A percentile compares a stretch with the other conserved stretches of the same genome.
These are phyloP conservation scores for Arbacia lixula DNA, from an alignment of 53 echinoderm and acorn worm genomes.

Conservation along the genomic window DNA sequence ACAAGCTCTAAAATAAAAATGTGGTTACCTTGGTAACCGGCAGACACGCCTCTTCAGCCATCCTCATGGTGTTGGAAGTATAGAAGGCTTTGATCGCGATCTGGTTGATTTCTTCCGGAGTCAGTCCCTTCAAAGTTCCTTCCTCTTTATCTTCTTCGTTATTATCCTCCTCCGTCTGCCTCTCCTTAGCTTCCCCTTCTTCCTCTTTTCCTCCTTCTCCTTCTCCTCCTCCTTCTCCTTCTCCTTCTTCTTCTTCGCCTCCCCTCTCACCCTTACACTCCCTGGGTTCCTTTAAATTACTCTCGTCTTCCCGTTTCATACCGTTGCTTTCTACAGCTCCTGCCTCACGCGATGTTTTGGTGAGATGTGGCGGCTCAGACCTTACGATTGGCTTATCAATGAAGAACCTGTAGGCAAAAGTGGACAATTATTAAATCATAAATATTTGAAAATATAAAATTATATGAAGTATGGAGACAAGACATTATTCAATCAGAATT, in stretches of 20 bases:
- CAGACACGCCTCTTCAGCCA: conserved; percentile 42
- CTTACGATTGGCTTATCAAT: conserved; percentile 48
- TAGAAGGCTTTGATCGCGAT: conserved; percentile 33
- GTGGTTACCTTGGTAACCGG: conserved; percentile 57
- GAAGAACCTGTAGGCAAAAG: conserved; percentile 4
- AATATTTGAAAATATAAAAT: too few relatives aligned
- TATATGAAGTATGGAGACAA: too few relatives aligned
- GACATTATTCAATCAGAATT: too few relatives aligned
- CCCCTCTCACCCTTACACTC: too few relatives aligned
- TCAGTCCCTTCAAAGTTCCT: conserved; percentile 21
- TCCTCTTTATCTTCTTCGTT: background rate
- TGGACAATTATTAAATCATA: too few relatives aligned
- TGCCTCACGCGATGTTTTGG: background rate
- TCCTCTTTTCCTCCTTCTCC: background rate
- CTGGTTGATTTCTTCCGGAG: conserved; percentile 18
- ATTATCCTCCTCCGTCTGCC: background rate
- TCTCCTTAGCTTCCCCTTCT: background rate
- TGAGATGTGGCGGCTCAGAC: conserved; percentile 14
- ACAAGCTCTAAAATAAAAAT: too few relatives aligned
- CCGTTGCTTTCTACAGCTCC: too few relatives aligned
- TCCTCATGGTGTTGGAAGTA: conserved; percentile 39
- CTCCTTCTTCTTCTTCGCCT: background rate
- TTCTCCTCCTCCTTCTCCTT: background rate
- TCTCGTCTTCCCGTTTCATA: background rate
- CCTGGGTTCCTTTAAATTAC: background rate